phyloP scores from a whole-genome alignment of 2,888 invertebrate genomes.

The Strigamia maritima region DNA sequence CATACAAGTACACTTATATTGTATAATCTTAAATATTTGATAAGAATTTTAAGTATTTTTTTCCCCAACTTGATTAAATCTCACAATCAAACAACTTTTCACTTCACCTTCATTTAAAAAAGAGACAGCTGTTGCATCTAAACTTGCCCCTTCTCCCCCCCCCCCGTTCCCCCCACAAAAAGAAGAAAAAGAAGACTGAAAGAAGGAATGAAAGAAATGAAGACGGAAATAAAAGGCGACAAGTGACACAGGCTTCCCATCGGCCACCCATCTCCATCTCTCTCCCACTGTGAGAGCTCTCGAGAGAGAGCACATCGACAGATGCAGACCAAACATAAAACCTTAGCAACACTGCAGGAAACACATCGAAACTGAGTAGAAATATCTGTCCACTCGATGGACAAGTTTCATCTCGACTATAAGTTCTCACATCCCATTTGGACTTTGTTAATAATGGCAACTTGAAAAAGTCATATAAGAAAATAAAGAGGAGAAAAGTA shows the following conservation, averaged over 20 bases:
- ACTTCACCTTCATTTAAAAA: too few relatives aligned
- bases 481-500: too few relatives aligned
- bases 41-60: too few relatives aligned
- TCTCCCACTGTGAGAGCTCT: not conserved
- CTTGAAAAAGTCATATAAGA: too few relatives aligned
- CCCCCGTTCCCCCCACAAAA: too few relatives aligned
- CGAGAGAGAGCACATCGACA: not conserved
- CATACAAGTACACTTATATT: too few relatives aligned
- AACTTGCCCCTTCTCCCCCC: too few relatives aligned
- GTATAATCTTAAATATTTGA: too few relatives aligned
- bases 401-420: not conserved
- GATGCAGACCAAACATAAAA: not conserved
- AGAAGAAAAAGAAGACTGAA: not conserved
- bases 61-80: too few relatives aligned
- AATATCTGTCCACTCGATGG: not conserved
- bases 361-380: not conserved
- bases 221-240: not conserved
- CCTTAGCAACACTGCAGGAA: not conserved
- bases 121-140: too few relatives aligned
- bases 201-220: too few relatives aligned
- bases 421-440: not conserved
- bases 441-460: not conserved
- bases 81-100: too few relatives aligned
- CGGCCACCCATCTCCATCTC: not conserved
- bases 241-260: not conserved